These are phyloP conservation scores for Athalia rosae DNA, from an alignment of 2,888 invertebrate genomes.

Conservation along the genomic window DNA sequence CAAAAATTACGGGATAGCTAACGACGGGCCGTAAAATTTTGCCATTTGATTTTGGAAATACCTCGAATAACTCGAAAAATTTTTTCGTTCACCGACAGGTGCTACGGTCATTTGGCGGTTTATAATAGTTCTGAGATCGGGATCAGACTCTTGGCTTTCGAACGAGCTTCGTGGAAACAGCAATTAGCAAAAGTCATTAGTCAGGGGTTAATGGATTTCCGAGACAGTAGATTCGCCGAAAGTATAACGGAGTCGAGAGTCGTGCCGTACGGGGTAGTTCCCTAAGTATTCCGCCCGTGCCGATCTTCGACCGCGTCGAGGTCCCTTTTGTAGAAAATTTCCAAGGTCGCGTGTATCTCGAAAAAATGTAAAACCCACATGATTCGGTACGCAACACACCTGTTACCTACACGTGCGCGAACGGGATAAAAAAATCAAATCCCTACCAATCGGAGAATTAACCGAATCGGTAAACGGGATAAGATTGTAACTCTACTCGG, in stretches of 20 bases:
- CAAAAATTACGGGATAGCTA: no score
- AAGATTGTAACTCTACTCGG: not conserved
- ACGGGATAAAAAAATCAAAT: not conserved
- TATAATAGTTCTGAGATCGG: slow-evolving; percentile 4
- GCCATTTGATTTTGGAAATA: no score
- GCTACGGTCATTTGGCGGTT: not conserved
- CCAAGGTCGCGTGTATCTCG: not conserved
- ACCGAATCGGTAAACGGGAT: not conserved
- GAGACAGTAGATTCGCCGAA: slow-evolving; percentile 18
- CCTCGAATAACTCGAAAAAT: no score
- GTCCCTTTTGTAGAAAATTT: slow-evolving; percentile 7
- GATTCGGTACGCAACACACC: not conserved
- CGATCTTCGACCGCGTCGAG: not conserved
- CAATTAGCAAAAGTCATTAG: slow-evolving; percentile 39
- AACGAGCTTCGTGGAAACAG: slow-evolving; percentile 1
- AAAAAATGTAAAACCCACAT: not conserved
- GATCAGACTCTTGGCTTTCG: not conserved
- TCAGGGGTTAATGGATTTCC: slow-evolving; percentile 36
- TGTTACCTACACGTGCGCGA: not conserved
- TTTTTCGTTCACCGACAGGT: not conserved
- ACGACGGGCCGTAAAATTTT: no score
- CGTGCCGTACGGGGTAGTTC: not conserved
- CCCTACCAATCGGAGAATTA: not conserved
- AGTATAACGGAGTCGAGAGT: slow-evolving; percentile 5
- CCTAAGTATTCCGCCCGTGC: not conserved